Base-by-base conservation (phyloP, 2,797 vertebrate genomes). In the Ara ararauna region DNA sequence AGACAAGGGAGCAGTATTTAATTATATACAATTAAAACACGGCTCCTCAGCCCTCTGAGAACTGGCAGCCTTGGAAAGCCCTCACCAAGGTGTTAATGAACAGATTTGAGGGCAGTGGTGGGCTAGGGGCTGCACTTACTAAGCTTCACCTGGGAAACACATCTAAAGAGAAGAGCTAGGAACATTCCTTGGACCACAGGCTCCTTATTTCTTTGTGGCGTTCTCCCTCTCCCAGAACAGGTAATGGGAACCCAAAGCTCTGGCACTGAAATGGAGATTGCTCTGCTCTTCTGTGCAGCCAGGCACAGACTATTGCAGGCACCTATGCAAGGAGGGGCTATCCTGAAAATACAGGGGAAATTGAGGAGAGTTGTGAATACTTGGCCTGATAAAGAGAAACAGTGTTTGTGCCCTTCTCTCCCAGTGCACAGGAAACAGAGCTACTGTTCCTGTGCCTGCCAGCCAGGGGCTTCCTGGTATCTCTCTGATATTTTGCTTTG, bases 21-120 rank as follows among this genome's bases (percentile, higher is more conserved):
- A 97, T 97, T 96, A 96, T 77, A 78, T 89, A 82, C 91, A 96
- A 97, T 97, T 97, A 97, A 97, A 96, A 84, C 80, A 92, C 32
- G 0, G 17, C 91, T 47, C 77, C 86, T 90, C 67, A 80, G 60
- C 23, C 91, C 75, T 72, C 81, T 65, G 95, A 91, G 96, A 95
- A 9, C 77, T 61, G 65, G 66, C 40, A 29, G 70, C 65, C 53
- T 87, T 91, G 85, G 88, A 91, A 76, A 89, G 72, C 40, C 62
- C 70, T 91, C 60, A 45, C 65, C 50, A 70, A 94, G 90, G 91
- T 93, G 70, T 84, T 94, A 40, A 80, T 77, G 89, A 93, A 88
- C 45, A 62, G 81, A 34, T 83, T 77, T 75, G 87, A 79, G 93
- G 77, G 91, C 71, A 80, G 71, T 5, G 12, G 87, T 44, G 56